phyloP scores from a whole-genome alignment of 1,140 invertebrate genomes.

The Orchesella cincta region DNA sequence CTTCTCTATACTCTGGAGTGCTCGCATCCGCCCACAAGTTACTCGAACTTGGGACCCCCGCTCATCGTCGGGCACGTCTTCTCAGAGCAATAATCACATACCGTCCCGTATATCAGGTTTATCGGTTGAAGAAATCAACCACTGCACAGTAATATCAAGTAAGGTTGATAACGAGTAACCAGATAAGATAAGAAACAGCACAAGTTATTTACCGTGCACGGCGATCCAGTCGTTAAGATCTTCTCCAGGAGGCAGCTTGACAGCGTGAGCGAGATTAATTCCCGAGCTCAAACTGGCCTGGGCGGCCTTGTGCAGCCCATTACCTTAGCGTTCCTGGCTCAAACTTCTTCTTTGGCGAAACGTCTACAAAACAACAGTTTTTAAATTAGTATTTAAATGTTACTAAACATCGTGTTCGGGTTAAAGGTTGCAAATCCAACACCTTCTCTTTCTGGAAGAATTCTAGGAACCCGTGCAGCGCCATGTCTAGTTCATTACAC shows the following conservation, averaged over 20 bases:
- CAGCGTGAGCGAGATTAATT: slow-evolving; percentile 82
- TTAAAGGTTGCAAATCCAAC: no score
- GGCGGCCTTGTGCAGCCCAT: slow-evolving; percentile 88
- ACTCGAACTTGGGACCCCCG: slow-evolving; percentile 85
- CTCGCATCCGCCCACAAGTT: slow-evolving; percentile 84
- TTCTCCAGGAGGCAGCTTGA: slow-evolving; percentile 82
- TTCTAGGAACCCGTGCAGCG: slow-evolving; percentile 72
- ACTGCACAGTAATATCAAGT: not conserved
- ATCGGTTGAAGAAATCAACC: slow-evolving; percentile 92
- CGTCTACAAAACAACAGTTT: slow-evolving; percentile 63
- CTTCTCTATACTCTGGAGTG: slow-evolving; percentile 77
- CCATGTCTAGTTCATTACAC: no score
- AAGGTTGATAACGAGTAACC: no score
- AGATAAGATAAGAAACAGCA: no score
- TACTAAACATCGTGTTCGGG: not conserved
- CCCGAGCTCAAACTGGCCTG: slow-evolving; percentile 92
- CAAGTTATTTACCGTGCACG: slow-evolving; percentile 83
- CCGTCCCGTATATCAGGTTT: slow-evolving; percentile 81
- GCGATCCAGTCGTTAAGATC: slow-evolving; percentile 93
- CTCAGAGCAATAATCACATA: slow-evolving; percentile 54
- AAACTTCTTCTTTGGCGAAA: slow-evolving; percentile 90
- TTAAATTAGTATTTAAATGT: slow-evolving; percentile 12
- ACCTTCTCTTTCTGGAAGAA: slow-evolving; percentile 83
- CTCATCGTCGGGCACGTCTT: slow-evolving; percentile 88
- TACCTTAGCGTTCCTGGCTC: slow-evolving; percentile 86